Evolutionary conservation across 92 coral and sea anemone species (phyloP), one percentile per base, ranked within the genome.

Genomic region (Anthopleura xanthogrammica): DNA sequence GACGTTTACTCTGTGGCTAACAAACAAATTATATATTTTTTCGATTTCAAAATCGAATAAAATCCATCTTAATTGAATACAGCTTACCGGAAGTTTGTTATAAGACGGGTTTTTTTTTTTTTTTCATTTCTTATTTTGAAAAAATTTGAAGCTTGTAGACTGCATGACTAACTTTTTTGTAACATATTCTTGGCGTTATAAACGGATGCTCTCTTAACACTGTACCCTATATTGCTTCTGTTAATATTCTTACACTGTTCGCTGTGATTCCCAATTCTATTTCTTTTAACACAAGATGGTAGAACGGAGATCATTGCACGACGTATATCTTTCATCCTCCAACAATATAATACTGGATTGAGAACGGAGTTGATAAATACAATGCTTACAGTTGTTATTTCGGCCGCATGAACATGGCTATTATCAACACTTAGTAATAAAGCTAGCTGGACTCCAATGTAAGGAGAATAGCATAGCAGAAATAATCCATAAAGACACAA

Each of bases 321-420:
- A 8, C 87, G 82, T 2, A 84, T 84, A 36, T 84, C 87, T 16
- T 78, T n/a, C 87, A 84, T 84, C 40, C 87, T 55, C 87, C 87
- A 84, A 55, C 87, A 84, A 40, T 84, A 84, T 7, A 84, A 75
- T 2, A 84, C 39, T 1, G 87, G 87, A 22, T 84, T 84, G 16
- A 84, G 83, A 13, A 84, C 77, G 1, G 87, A 84, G 43, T 84
- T 84, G 7, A 78, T 41, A 36, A 84, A 84, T 2, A 84, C 87
- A 5, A 84, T 84, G 41, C 87, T 84, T 0, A 84, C 87, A 65
- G 87, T 84, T 3, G 72, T 64, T 16, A 84, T 84, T 23, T 84
- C 87, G 17, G 77, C 70, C 2, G 87, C 87, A 40, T 84, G 77
- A 50, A 84, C 60, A 12, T 64, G 55, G 41, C 73, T 20, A 43